Conservation (phyloP, 2,888 invertebrate species). For the Meiosimyza decipiens region DNA sequence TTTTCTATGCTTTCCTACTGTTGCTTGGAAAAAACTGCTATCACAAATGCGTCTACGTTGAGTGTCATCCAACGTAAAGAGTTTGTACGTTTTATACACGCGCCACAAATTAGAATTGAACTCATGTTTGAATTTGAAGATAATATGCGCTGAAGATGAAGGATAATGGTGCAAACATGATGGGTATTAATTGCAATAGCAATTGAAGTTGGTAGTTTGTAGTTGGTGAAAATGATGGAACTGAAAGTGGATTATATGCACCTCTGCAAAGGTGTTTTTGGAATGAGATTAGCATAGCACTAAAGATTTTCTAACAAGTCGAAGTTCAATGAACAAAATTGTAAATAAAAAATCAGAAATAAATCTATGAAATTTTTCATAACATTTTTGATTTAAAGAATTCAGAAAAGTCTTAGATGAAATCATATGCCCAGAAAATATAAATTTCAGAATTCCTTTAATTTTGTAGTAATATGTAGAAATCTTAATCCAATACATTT, state of each 20-base stretch:
- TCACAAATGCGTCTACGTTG: slow-evolving; percentile 1
- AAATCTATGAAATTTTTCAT: too few species aligned
- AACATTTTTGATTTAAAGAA: too few species aligned
- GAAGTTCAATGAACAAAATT: too few species aligned
- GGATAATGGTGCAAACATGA: slow-evolving; percentile 45
- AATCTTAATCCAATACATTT: too few species aligned
- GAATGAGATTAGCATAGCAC: background rate
- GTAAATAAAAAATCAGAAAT: too few species aligned
- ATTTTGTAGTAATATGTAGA: too few species aligned
- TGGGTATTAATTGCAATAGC: slow-evolving; percentile 56
- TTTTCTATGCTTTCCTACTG: background rate
- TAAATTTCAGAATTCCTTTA: too few species aligned
- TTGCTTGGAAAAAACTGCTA: background rate
- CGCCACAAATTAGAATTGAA: slow-evolving; percentile 60
- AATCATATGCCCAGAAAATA: too few species aligned
- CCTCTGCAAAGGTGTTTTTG: background rate
- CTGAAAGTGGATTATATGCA: background rate
- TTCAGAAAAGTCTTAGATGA: too few species aligned
- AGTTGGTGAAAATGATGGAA: background rate
- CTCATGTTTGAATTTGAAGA: slow-evolving; percentile 34
- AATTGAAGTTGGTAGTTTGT: slow-evolving; percentile 7
- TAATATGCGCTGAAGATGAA: slow-evolving; percentile 26
- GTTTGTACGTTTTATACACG: slow-evolving; percentile 47
- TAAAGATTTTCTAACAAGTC: too few species aligned
- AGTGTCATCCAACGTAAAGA: background rate